These are phyloP conservation scores for Beaufortia kweichowensis DNA, from an alignment of 2,113 vertebrate species.

Conservation along the genomic window DNA sequence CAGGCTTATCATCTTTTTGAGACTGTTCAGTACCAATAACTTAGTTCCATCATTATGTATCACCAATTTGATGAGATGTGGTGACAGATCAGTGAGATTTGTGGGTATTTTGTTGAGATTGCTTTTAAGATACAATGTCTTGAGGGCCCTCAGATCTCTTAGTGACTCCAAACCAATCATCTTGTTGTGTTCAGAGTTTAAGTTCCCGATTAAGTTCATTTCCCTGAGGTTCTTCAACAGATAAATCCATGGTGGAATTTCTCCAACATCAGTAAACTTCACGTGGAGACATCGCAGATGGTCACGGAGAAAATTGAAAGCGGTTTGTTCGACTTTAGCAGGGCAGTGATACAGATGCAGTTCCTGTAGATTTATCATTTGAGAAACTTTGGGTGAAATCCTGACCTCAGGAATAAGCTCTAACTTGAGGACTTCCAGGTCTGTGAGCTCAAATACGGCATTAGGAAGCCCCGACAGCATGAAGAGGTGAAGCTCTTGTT, in stretches of 20 bases:
- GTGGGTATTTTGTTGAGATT: slow-evolving; percentile 97
- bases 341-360: slow-evolving; percentile 94
- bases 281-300: slow-evolving; percentile 93
- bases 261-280: slow-evolving; percentile 94
- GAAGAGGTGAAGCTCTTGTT: slow-evolving; percentile 90
- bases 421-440: slow-evolving; percentile 90
- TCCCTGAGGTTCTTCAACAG: slow-evolving; percentile 90
- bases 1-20: slow-evolving; percentile 96
- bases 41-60: slow-evolving; percentile 98
- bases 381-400: slow-evolving; percentile 92
- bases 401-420: slow-evolving; percentile 95
- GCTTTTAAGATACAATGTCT: slow-evolving; percentile 89
- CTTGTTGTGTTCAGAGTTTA: slow-evolving; percentile 98
- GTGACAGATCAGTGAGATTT: slow-evolving; percentile 92
- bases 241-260: slow-evolving; percentile 96
- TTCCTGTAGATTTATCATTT: slow-evolving; percentile 93
- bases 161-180: slow-evolving; percentile 96
- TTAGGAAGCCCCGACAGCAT: slow-evolving; percentile 93
- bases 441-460: slow-evolving; percentile 91
- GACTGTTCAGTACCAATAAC: slow-evolving; percentile 90
- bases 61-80: slow-evolving; percentile 88
- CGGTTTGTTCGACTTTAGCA: slow-evolving; percentile 93
- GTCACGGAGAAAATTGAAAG: slow-evolving; percentile 92
- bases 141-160: slow-evolving; percentile 89
- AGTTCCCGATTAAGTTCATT: slow-evolving; percentile 87